Evolutionary conservation across 2,113 vertebrate genomes (phyloP).

Genomic region (Empidonax traillii): DNA sequence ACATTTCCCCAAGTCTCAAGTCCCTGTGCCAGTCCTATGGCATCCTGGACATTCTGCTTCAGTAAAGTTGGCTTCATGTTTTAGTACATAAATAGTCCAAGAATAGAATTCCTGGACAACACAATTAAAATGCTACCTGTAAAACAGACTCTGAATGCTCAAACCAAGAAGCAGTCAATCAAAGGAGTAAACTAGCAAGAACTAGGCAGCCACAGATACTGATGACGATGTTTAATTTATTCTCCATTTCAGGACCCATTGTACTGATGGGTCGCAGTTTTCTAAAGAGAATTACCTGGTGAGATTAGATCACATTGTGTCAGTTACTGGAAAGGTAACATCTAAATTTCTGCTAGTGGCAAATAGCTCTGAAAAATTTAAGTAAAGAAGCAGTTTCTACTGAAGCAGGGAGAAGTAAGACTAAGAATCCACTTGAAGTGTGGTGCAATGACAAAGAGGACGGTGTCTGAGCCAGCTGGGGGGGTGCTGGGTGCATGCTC

Average conservation of each 20-base stretch:
- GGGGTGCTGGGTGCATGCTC: not conserved
- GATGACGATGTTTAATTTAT: not conserved
- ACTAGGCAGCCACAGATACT: not conserved
- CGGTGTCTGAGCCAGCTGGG: not conserved
- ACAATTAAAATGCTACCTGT: not conserved
- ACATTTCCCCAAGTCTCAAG: not conserved
- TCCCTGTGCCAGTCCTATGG: not conserved
- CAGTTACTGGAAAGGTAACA: not conserved
- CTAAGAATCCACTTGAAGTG: not conserved
- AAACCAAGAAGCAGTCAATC: not conserved
- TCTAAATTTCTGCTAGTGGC: not conserved
- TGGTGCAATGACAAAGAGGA: not conserved
- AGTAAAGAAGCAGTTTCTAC: not conserved
- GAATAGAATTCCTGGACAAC: not conserved
- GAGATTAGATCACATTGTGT: not conserved
- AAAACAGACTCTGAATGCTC: not conserved
- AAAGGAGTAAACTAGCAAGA: not conserved
- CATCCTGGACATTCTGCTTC: not conserved
- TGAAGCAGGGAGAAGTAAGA: not conserved
- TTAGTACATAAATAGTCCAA: not conserved
- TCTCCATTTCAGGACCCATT: not conserved
- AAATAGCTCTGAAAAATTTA: not conserved
- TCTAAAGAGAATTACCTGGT: not conserved
- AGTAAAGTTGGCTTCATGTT: not conserved
- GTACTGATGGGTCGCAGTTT: accelerated